These are phyloP conservation scores for Micrastur ruficollis DNA, from an alignment of 2,797 vertebrate species.

Conservation along the genomic window DNA sequence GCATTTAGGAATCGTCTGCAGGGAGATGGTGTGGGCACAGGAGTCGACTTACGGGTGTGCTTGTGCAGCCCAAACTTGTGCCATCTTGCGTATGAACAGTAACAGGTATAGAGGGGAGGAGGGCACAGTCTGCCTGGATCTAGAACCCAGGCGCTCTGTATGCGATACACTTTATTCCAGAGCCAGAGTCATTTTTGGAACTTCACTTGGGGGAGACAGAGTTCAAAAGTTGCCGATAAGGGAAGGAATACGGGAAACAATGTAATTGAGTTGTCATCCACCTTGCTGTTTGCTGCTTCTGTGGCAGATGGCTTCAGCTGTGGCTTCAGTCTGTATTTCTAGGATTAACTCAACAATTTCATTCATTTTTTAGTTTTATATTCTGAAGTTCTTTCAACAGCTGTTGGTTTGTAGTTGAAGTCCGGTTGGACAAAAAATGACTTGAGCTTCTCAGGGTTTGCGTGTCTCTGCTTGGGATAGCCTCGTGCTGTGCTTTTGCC, in stretches of 20 bases:
- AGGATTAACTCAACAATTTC: background rate
- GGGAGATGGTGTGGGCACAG: background rate
- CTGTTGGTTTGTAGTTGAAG: background rate
- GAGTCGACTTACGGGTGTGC: too few relatives aligned
- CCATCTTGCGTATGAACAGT: fast-evolving
- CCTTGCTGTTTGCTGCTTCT: background rate
- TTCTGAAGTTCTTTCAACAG: background rate
- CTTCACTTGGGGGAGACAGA: background rate
- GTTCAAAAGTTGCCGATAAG: background rate
- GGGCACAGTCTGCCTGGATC: background rate
- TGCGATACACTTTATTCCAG: fast-evolving
- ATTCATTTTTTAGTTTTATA: background rate
- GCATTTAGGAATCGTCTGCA: fast-evolving
- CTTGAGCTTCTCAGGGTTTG: background rate
- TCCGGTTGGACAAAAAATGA: background rate
- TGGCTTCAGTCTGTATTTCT: background rate
- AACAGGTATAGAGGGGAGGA: background rate
- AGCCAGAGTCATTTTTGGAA: background rate
- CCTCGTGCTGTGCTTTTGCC: background rate
- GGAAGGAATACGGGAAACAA: background rate
- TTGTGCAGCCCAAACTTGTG: background rate
- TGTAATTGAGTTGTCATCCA: fast-evolving
- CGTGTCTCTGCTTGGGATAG: background rate
- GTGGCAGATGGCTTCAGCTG: background rate
- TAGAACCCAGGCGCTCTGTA: background rate